Evolutionary conservation across 2,888 invertebrate species (phyloP).

Genomic region (Sycophila texana): DNA sequence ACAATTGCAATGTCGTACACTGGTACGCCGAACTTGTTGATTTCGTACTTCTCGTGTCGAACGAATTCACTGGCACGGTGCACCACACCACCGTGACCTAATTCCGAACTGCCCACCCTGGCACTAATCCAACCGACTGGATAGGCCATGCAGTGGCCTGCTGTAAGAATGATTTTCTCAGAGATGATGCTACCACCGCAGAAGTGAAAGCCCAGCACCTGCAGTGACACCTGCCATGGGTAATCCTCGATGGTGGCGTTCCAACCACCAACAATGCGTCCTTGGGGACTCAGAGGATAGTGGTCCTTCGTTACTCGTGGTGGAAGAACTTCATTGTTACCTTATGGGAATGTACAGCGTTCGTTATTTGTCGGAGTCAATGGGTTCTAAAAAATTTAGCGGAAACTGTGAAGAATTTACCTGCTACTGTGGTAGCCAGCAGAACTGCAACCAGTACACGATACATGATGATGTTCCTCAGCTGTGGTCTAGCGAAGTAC

Average conservation of each 20-base stretch:
- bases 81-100: slow-evolving; percentile 76
- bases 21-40: slow-evolving; percentile 65
- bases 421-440: too few species aligned
- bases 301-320: too few species aligned
- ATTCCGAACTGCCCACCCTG: slow-evolving; percentile 75
- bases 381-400: too few species aligned
- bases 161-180: slow-evolving; percentile 77
- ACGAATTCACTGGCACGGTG: slow-evolving; percentile 75
- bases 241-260: slow-evolving; percentile 76
- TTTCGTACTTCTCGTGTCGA: slow-evolving; percentile 78
- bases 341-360: too few species aligned
- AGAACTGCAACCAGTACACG: too few species aligned
- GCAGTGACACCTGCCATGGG: slow-evolving; percentile 77
- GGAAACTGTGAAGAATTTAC: too few species aligned
- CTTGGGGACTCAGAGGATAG: slow-evolving; percentile 67
- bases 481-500: too few species aligned
- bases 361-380: too few species aligned
- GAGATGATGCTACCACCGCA: slow-evolving; percentile 80
- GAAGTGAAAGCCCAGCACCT: slow-evolving; percentile 75
- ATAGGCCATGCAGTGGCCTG: slow-evolving; percentile 78
- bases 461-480: too few species aligned
- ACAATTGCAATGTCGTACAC: slow-evolving; percentile 80
- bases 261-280: slow-evolving; percentile 77
- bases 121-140: slow-evolving; percentile 64
- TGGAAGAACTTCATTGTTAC: background rate